These are phyloP conservation scores for Acanthis flammea DNA, from an alignment of 2,797 vertebrate genomes.

Conservation along the genomic window DNA sequence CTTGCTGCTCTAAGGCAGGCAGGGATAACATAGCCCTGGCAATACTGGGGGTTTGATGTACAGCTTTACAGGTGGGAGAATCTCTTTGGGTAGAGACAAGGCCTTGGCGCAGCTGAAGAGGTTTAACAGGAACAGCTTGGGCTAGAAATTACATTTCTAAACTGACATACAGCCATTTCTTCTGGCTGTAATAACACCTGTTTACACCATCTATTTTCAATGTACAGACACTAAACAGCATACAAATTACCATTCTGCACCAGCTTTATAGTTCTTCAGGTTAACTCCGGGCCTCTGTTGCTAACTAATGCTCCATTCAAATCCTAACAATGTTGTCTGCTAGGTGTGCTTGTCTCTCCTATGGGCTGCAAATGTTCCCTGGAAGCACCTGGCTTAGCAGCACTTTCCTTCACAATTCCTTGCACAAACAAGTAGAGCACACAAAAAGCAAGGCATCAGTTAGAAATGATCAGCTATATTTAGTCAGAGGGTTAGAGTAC, in stretches of 20 bases:
- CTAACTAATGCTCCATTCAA: background rate
- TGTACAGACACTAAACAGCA: background rate
- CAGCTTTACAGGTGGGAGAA: background rate
- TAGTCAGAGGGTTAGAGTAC: background rate
- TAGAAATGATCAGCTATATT: background rate
- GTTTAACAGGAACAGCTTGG: background rate
- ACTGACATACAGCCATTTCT: background rate
- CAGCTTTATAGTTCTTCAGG: background rate
- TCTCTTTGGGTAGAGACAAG: background rate
- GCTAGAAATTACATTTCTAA: background rate
- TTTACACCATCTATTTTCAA: background rate
- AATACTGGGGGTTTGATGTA: background rate
- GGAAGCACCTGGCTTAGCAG: background rate
- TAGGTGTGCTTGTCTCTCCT: background rate
- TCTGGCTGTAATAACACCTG: background rate
- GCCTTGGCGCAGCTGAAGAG: background rate
- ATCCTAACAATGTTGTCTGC: background rate
- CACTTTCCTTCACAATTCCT: background rate
- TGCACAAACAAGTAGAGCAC: background rate
- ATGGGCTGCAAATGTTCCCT: fast-evolving
- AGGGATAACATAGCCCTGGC: background rate
- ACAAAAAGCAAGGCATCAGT: background rate
- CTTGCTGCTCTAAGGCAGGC: background rate
- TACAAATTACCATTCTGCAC: background rate
- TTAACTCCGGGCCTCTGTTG: background rate